Base-by-base conservation (phyloP, 2,888 invertebrate species). In the Phalera bucephala region DNA sequence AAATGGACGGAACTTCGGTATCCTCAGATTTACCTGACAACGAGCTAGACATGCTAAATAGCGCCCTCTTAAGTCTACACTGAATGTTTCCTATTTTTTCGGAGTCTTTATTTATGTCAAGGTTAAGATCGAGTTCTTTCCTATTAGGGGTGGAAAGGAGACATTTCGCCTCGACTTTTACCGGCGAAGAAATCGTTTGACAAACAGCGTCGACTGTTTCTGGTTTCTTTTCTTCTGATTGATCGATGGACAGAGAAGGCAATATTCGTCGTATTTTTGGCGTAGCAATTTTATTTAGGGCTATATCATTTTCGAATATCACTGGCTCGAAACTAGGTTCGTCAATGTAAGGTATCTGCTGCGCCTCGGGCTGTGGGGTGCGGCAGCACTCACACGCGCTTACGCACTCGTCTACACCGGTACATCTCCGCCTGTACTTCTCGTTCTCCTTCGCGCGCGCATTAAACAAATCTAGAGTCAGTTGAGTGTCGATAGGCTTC, bases 361-460 rank as follows among this genome's bases (percentile, higher is more conserved):
- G 77, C 0, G 76, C 41, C 40, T 89, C 88, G 0, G 88, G 88
- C 39, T 86, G 87, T 22, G 86, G 88, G 17, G 81, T 79, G 36
- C 88, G 86, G 42, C 88, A 89, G 44, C 88, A 89, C 20, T 86
- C 87, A 50, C 88, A 89, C 3, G 86, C 86, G 45, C 84, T 85
- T 12, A 79, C 85, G 50, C 88, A 89, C 34, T 88, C 87, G 40
- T 80, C 78, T 7, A 79, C 59, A 2, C 70, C 82, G 1, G 86
- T 87, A 61, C 84, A 80, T 17, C 87, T 70, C 1, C 78, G 70
- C 30, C 77, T 57, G 40, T 74, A 76, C 15, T 58, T 53, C 2
- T 72, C 75, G 6, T 47, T 59, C 0, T 75, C 72, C 30, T 63
- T 62, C 14, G 63, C 52, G 11, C 73, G 65, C 4, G 66, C 40